Conservation (phyloP, 2,888 invertebrate genomes). For the Tuberolachnus salignus region DNA sequence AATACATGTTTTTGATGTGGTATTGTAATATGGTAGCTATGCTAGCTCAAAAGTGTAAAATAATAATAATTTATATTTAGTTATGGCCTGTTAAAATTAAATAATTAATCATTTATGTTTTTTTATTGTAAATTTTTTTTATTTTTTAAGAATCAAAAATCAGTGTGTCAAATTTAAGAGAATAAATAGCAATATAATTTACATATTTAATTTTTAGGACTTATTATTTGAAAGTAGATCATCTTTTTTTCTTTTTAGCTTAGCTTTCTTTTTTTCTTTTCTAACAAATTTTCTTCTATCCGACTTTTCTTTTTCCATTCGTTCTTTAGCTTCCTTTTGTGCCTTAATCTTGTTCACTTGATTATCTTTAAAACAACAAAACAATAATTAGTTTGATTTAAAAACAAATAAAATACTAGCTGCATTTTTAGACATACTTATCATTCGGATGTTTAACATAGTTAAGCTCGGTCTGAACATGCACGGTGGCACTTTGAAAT, state of each 20-base stretch:
- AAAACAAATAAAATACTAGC: not conserved
- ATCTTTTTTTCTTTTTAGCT: slow-evolving; percentile 20
- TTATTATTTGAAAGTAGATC: not conserved
- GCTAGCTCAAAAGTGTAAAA: too few species aligned
- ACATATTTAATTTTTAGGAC: too few species aligned
- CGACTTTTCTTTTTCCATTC: not conserved
- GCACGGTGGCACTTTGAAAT: slow-evolving; percentile 48
- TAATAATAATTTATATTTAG: too few species aligned
- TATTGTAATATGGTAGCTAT: too few species aligned
- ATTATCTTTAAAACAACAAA: not conserved
- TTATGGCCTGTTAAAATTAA: too few species aligned
- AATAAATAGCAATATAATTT: not conserved
- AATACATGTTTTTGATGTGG: too few species aligned
- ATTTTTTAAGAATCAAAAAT: too few species aligned
- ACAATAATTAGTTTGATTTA: not conserved
- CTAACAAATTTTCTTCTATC: not conserved
- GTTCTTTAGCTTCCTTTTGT: not conserved
- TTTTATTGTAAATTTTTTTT: too few species aligned
- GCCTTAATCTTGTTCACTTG: slow-evolving; percentile 18
- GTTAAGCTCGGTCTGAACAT: slow-evolving; percentile 35
- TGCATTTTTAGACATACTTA: slow-evolving; percentile 24
- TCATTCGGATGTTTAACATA: not conserved
- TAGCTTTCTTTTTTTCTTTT: slow-evolving; percentile 26
- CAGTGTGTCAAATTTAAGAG: too few species aligned
- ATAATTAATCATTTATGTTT: too few species aligned